Conservation (phyloP, 1,140 invertebrate genomes). For the Venustaconcha ellipsiformis region DNA sequence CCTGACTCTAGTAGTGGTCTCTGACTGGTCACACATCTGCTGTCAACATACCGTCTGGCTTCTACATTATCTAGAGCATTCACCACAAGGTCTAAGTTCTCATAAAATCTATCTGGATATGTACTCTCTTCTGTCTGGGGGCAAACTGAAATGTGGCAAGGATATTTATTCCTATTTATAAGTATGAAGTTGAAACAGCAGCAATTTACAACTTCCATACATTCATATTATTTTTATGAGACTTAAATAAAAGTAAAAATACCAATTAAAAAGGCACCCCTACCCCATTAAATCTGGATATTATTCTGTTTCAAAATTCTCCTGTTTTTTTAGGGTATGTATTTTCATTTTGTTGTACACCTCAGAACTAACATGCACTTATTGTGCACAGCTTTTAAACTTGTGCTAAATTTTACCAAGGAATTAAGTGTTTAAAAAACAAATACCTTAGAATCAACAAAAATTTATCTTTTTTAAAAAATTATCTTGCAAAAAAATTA, state of each 20-base stretch:
- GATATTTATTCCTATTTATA: no score
- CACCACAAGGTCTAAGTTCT: slow-evolving; percentile 89
- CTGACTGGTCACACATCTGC: slow-evolving; percentile 96
- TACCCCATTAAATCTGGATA: background rate
- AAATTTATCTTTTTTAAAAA: no score
- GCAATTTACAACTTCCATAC: no score
- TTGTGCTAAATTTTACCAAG: no score
- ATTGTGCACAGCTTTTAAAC: no score
- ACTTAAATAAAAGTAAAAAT: background rate
- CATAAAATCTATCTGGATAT: slow-evolving; percentile 96
- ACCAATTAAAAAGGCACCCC: background rate
- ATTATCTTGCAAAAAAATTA: no score
- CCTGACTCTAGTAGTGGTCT: slow-evolving; percentile 98
- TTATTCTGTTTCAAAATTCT: background rate
- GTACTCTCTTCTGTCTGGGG: slow-evolving; percentile 89
- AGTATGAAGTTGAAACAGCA: no score
- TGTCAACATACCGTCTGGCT: slow-evolving; percentile 76
- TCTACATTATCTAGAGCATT: slow-evolving; percentile 99
- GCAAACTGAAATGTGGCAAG: slow-evolving; percentile 65
- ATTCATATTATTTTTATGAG: background rate
- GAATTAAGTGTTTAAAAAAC: no score
- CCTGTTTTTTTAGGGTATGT: background rate
- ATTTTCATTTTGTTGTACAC: no score
- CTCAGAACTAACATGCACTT: no score
- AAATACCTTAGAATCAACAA: no score